Percentiles rank a stretch among this genome's conserved stretches.
phyloP scores from a whole-genome alignment of 2,797 vertebrate genomes.

The Enteromius unitaeniatus region DNA sequence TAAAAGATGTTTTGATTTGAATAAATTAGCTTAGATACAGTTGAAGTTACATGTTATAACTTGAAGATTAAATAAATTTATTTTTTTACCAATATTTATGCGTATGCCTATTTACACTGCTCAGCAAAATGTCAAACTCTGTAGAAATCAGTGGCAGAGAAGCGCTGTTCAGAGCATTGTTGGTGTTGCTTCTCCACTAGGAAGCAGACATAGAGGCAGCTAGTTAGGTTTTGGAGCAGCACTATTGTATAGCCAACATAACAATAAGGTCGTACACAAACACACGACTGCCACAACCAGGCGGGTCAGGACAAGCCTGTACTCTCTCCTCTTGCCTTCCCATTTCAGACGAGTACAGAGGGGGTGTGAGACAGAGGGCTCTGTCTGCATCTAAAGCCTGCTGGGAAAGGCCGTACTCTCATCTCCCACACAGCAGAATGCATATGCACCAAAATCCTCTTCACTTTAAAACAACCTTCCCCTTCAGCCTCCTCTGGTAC shows the following conservation, averaged over 20 bases:
- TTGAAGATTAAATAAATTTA: not conserved
- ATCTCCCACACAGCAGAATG: constrained; percentile 61
- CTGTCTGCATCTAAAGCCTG: constrained; percentile 56
- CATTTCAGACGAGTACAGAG: constrained; percentile 36
- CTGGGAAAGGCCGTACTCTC: constrained; percentile 61
- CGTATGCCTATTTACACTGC: not conserved
- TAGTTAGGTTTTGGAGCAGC: not conserved
- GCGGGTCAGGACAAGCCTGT: constrained; percentile 28
- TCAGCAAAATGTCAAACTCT: not conserved
- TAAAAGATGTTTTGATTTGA: not conserved
- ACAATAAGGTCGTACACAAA: not conserved
- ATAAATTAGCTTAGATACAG: not conserved
- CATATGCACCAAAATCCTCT: constrained; percentile 62
- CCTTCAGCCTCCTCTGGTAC: constrained; percentile 53
- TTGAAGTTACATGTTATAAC: not conserved
- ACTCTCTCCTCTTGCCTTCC: constrained; percentile 12
- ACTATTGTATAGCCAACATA: constrained; percentile 1
- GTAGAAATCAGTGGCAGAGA: not conserved
- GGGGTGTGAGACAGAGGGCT: constrained; percentile 53
- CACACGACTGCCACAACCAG: constrained; percentile 15
- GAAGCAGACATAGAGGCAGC: not conserved
- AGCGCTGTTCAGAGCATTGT: not conserved
- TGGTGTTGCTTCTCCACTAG: not conserved
- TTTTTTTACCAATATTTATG: not conserved
- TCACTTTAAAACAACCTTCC: constrained; percentile 58